Conservation (phyloP, 1,140 invertebrate species). For the Nilaparvata lugens region DNA sequence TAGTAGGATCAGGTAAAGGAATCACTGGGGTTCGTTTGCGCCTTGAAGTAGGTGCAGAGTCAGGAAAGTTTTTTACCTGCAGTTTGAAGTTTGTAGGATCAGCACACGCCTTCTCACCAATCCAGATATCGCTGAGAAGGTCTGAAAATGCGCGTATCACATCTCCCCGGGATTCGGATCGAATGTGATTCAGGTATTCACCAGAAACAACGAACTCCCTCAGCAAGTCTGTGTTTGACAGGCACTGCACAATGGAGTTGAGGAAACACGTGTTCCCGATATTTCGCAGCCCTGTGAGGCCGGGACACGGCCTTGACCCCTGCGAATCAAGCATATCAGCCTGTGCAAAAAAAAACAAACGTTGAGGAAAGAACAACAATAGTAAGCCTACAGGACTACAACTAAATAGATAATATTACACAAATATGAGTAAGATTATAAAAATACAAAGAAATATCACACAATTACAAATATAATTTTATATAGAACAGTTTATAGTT, state of each 20-base stretch:
- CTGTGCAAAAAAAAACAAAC: too few species aligned
- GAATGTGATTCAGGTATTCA: conserved; percentile 57
- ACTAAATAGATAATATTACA: too few species aligned
- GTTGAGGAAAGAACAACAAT: too few species aligned
- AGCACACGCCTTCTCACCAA: conserved; percentile 53
- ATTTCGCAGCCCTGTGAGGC: conserved; percentile 79
- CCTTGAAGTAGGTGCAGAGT: too few species aligned
- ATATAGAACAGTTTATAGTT: too few species aligned
- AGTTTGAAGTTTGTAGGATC: conserved; percentile 70
- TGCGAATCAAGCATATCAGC: too few species aligned
- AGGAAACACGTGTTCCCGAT: conserved; percentile 96
- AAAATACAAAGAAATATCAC: too few species aligned
- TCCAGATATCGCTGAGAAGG: conserved; percentile 82
- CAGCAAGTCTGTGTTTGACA: conserved; percentile 76
- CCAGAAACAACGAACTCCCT: conserved; percentile 67
- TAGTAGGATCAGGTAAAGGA: too few species aligned
- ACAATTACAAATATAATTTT: too few species aligned
- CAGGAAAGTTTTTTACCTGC: conserved; percentile 53
- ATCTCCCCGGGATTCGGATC: conserved; percentile 74
- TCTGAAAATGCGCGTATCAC: conserved; percentile 71
- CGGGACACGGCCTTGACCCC: conserved; percentile 29
- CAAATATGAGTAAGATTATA: too few species aligned
- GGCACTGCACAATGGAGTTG: conserved; percentile 92
- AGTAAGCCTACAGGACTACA: too few species aligned
- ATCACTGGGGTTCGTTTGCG: too few species aligned